Conservation (phyloP, 2,888 invertebrate species). For the Drosophila setosimentum region DNA sequence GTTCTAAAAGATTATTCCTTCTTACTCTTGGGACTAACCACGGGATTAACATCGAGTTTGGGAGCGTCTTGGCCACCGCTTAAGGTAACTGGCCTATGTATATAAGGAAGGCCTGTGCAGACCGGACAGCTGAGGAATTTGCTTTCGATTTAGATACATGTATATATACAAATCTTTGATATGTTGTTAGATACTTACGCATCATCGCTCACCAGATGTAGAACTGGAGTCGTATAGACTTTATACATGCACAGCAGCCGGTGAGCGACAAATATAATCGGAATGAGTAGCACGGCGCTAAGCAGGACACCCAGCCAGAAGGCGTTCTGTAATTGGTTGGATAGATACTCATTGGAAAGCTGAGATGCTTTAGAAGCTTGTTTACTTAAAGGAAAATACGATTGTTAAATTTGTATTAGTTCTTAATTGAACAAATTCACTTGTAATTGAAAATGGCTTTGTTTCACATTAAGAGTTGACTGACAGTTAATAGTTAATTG, state of each 20-base stretch:
- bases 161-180: background rate
- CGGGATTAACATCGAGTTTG: background rate
- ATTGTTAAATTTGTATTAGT: background rate
- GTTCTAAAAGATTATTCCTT: background rate
- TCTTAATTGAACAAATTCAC: background rate
- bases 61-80: slow-evolving; percentile 6
- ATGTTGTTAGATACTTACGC: background rate
- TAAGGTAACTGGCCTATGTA: background rate
- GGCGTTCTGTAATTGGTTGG: slow-evolving; percentile 89
- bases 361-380: background rate
- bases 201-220: background rate
- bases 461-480: too few relatives aligned
- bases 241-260: slow-evolving; percentile 90
- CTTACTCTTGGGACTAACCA: background rate
- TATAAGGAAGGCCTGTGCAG: background rate
- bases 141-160: background rate
- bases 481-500: background rate
- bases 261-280: slow-evolving; percentile 91
- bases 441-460: background rate
- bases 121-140: slow-evolving; percentile 1
- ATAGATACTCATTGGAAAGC: background rate
- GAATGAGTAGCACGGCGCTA: slow-evolving; percentile 92
- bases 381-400: background rate
- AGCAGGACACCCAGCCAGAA: slow-evolving; percentile 96
- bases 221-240: background rate